phyloP scores from a whole-genome alignment of 2,113 vertebrate genomes.

The Catharus minimus region DNA sequence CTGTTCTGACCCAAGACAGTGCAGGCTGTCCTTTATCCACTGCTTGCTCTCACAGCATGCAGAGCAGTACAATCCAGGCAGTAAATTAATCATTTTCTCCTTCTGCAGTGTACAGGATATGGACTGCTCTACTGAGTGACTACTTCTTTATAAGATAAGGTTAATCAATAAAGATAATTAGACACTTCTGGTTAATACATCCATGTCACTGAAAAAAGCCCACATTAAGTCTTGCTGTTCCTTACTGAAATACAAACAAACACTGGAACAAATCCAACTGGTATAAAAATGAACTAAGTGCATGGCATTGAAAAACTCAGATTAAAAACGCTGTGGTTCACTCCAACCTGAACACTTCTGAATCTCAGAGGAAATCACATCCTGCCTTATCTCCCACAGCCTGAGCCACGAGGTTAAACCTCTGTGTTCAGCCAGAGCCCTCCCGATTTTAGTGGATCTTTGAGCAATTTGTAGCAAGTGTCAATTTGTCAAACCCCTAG shows the following conservation, averaged over 20 bases:
- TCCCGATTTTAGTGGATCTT: background rate
- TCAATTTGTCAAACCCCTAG: background rate
- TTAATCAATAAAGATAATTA: slow-evolving; percentile 66
- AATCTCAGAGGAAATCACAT: background rate
- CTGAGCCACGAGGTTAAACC: background rate
- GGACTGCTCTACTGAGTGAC: slow-evolving; percentile 31
- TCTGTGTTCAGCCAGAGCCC: background rate
- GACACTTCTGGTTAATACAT: slow-evolving; percentile 42
- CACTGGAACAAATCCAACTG: background rate
- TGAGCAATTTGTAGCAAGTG: background rate
- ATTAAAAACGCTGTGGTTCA: background rate
- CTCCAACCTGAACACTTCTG: background rate
- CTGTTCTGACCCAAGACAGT: slow-evolving; percentile 32
- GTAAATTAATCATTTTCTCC: slow-evolving; percentile 62
- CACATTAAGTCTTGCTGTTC: background rate
- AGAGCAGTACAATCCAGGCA: background rate
- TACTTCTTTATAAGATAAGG: slow-evolving; percentile 52
- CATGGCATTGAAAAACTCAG: background rate
- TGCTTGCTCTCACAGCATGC: background rate
- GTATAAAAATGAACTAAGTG: background rate
- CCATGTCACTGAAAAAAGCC: background rate
- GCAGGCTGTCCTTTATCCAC: slow-evolving; percentile 39
- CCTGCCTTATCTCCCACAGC: background rate
- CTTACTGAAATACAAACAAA: background rate
- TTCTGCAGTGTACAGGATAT: slow-evolving; percentile 19